These are phyloP conservation scores for Gopherus evgoodei DNA, from an alignment of 2,113 vertebrate species.

Conservation along the genomic window DNA sequence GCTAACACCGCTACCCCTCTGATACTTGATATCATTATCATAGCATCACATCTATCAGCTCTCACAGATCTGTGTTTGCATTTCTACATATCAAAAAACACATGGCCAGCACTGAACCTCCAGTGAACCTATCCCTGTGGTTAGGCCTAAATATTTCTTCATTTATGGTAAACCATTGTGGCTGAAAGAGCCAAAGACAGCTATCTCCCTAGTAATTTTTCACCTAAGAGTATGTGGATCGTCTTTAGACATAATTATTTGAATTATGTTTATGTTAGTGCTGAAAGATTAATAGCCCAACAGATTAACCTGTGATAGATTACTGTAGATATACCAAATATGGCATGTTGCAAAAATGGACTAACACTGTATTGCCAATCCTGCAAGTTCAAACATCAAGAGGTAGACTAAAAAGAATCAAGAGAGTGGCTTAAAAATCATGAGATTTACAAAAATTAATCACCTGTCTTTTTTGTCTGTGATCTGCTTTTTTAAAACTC, in stretches of 20 bases:
- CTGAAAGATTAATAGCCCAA: neutral
- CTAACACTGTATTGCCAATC: neutral
- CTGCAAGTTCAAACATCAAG: neutral
- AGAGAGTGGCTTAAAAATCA: neutral
- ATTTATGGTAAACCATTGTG: neutral
- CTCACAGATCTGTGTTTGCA: neutral
- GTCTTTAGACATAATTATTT: neutral
- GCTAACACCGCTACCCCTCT: no score
- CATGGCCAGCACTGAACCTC: neutral
- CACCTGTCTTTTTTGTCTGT: neutral
- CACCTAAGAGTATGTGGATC: neutral
- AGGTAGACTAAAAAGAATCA: neutral
- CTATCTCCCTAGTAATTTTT: neutral
- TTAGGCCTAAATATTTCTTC: constrained; percentile 29
- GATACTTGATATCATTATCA: neutral
- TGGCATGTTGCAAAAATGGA: neutral
- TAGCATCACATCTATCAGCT: neutral
- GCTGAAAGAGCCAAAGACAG: neutral
- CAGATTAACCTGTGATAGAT: neutral
- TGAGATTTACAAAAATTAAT: neutral
- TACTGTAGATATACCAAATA: neutral
- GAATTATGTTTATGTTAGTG: neutral
- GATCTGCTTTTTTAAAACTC: neutral
- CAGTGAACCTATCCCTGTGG: neutral
- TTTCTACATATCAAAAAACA: neutral